Evolutionary conservation across 2,113 vertebrate species (phyloP).

Genomic region (Aramus guarauna): DNA sequence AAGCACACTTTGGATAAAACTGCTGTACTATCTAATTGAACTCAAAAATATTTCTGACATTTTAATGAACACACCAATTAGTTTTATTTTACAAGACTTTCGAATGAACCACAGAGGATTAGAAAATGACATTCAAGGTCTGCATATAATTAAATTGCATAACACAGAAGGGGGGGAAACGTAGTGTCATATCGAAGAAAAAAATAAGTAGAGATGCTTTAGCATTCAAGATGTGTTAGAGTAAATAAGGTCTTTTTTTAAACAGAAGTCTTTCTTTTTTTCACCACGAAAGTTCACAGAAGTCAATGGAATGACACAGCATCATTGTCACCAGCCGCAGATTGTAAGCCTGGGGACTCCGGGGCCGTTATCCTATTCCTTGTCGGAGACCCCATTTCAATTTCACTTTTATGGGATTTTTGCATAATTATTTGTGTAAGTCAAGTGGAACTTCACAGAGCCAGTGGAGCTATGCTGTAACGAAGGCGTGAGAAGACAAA

Average conservation of each 20-base stretch:
- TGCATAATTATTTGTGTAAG: neutral
- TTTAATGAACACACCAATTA: slow-evolving; percentile 74
- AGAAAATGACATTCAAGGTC: slow-evolving; percentile 67
- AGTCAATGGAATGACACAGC: neutral
- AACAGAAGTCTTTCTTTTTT: neutral
- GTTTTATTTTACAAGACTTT: slow-evolving; percentile 70
- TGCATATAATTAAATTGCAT: slow-evolving; percentile 66
- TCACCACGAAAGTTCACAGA: neutral
- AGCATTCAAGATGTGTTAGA: neutral
- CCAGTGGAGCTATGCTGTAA: neutral
- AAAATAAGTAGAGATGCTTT: neutral
- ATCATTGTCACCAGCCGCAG: neutral
- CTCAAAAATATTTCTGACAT: slow-evolving; percentile 74
- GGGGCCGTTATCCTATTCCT: neutral
- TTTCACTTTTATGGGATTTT: neutral
- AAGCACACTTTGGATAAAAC: slow-evolving; percentile 67
- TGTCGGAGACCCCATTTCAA: neutral
- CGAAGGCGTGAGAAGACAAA: neutral
- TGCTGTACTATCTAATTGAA: slow-evolving; percentile 67
- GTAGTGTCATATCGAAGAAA: neutral
- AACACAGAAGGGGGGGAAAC: neutral
- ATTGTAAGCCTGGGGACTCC: neutral
- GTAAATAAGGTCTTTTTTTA: slow-evolving; percentile 28
- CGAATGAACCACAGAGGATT: slow-evolving; percentile 67
- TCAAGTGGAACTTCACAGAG: neutral